Conservation (phyloP, 1,140 invertebrate species). For the Coboldia fuscipes region DNA sequence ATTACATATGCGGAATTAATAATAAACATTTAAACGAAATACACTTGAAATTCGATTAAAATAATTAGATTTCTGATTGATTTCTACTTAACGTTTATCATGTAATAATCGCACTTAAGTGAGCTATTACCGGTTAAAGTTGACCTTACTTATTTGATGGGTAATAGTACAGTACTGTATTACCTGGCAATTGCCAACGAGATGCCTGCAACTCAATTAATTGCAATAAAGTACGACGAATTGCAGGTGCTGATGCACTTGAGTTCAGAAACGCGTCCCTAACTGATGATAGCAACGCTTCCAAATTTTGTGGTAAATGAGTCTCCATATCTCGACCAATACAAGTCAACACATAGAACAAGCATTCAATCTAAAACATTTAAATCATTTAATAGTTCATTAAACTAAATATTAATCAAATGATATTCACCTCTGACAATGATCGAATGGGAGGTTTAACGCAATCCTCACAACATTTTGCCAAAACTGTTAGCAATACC, state of each 20-base stretch:
- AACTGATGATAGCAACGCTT: constrained; percentile 51
- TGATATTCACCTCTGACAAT: constrained; percentile 39
- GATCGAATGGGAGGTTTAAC: constrained; percentile 56
- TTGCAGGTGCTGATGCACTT: constrained; percentile 34
- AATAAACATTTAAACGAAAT: too few species aligned
- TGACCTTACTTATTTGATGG: constrained; percentile 32
- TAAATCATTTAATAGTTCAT: background rate
- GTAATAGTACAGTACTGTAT: constrained; percentile 76
- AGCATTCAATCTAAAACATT: constrained; percentile 47
- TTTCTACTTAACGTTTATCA: too few species aligned
- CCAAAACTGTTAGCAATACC: constrained; percentile 53
- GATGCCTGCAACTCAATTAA: constrained; percentile 73
- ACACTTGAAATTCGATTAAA: too few species aligned
- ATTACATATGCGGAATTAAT: too few species aligned
- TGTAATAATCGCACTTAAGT: too few species aligned
- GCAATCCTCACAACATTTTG: constrained; percentile 67
- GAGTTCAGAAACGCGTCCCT: constrained; percentile 64
- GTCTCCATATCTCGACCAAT: constrained; percentile 65
- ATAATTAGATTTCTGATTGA: too few species aligned
- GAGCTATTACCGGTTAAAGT: too few species aligned
- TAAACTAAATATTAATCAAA: background rate
- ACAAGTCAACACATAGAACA: constrained; percentile 69
- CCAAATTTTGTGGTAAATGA: constrained; percentile 56
- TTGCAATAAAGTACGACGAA: constrained; percentile 63
- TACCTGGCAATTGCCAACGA: constrained; percentile 69